phyloP scores from a whole-genome alignment of 2,797 vertebrate species.

The Clamator glandarius region DNA sequence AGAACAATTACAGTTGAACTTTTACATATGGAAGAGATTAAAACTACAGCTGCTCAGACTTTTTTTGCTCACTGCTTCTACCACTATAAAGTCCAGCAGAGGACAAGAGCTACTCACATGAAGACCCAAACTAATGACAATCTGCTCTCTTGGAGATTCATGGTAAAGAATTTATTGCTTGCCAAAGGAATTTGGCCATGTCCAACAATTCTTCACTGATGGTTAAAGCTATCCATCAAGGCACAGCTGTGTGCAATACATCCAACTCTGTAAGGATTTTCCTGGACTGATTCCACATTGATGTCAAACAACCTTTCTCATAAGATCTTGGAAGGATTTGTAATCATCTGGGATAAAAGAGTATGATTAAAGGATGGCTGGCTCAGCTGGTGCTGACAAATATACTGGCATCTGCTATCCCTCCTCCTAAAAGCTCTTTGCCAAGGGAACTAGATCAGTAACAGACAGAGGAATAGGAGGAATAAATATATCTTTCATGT shows the following conservation, averaged over 20 bases:
- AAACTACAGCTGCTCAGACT: not conserved
- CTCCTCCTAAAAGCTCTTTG: slow-evolving; percentile 55
- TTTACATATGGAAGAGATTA: not conserved
- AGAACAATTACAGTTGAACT: not conserved
- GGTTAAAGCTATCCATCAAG: not conserved
- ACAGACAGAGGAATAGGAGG: slow-evolving; percentile 28
- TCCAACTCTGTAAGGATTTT: slow-evolving; percentile 28
- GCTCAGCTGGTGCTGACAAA: slow-evolving; percentile 62
- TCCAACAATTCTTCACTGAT: not conserved
- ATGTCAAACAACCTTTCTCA: slow-evolving; percentile 53
- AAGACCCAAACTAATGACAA: not conserved
- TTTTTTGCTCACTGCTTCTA: not conserved
- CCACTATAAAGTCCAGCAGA: not conserved
- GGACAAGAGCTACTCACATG: not conserved
- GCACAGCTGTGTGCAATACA: slow-evolving; percentile 43
- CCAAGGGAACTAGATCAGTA: slow-evolving; percentile 30
- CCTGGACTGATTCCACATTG: slow-evolving; percentile 43
- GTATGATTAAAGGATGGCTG: slow-evolving; percentile 47
- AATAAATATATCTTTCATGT: slow-evolving; percentile 34
- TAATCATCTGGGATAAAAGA: slow-evolving; percentile 58
- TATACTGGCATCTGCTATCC: slow-evolving; percentile 55
- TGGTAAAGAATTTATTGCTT: not conserved
- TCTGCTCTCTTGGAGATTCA: not conserved
- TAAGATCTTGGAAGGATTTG: slow-evolving; percentile 50
- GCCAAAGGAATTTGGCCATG: not conserved